These are phyloP conservation scores for Centropus unirufus DNA, from an alignment of 2,113 vertebrate genomes.

Conservation along the genomic window DNA sequence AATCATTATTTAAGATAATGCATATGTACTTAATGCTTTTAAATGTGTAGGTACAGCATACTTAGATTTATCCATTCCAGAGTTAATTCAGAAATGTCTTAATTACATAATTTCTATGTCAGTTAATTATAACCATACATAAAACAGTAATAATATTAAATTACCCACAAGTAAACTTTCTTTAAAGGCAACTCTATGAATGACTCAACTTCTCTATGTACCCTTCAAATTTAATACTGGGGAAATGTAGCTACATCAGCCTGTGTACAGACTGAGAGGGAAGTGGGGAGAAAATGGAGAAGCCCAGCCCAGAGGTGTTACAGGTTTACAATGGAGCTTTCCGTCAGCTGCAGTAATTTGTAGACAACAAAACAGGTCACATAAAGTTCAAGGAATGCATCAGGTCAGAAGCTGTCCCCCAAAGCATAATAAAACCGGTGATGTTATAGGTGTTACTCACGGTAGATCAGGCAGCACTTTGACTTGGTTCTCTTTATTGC, in stretches of 20 bases:
- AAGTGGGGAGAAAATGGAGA: not conserved
- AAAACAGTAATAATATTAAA: not conserved
- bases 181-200: conserved; percentile 7
- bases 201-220: not conserved
- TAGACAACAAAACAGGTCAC: conserved; percentile 71
- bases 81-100: not conserved
- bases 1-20: not conserved
- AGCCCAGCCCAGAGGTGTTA: conserved; percentile 18
- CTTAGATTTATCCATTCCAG: not conserved
- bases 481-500: conserved; percentile 75
- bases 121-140: conserved; percentile 4
- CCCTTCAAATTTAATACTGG: not conserved
- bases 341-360: conserved; percentile 61
- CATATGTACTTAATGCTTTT: not conserved
- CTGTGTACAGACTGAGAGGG: not conserved
- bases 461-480: conserved; percentile 75
- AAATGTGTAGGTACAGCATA: not conserved
- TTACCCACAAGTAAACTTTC: not conserved
- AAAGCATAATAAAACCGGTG: conserved; percentile 68
- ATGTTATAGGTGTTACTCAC: conserved; percentile 83
- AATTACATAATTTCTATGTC: not conserved
- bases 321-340: conserved; percentile 59
- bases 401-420: conserved; percentile 69
- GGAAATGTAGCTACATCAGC: not conserved
- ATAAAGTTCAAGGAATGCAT: conserved; percentile 74